phyloP scores from a whole-genome alignment of 2,797 vertebrate genomes.

The Myripristis jacobus region DNA sequence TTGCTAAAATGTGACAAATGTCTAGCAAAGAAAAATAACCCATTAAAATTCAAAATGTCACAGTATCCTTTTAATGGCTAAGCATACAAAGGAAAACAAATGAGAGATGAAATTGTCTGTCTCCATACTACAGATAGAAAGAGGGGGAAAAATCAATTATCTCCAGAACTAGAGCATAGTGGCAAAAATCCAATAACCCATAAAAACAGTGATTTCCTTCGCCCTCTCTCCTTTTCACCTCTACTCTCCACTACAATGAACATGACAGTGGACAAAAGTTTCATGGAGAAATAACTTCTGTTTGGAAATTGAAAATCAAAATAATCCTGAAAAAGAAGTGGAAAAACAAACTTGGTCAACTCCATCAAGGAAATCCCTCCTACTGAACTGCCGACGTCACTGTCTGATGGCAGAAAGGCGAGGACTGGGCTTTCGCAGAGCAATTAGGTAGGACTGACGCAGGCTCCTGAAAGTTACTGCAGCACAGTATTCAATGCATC shows the following conservation, averaged over 20 bases:
- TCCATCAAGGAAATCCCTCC: too few relatives aligned
- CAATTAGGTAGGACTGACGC: too few relatives aligned
- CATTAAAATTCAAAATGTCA: conserved; percentile 35
- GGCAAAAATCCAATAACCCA: conserved; percentile 41
- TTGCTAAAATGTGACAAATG: conserved; percentile 19
- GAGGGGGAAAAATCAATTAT: conserved; percentile 34
- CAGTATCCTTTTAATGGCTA: conserved; percentile 22
- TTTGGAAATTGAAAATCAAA: too few relatives aligned
- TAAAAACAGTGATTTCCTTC: conserved; percentile 31
- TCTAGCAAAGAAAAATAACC: conserved; percentile 15
- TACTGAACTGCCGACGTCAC: neutral
- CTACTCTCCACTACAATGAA: neutral
- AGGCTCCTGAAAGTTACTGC: too few relatives aligned
- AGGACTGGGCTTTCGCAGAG: neutral
- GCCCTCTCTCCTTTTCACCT: neutral
- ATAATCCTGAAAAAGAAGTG: too few relatives aligned
- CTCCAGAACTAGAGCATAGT: conserved; percentile 32
- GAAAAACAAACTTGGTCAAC: too few relatives aligned
- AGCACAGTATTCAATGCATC: too few relatives aligned
- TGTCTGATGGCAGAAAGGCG: neutral
- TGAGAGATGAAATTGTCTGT: conserved; percentile 34
- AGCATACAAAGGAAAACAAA: conserved; percentile 14
- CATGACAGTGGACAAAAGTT: too few relatives aligned
- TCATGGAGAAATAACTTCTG: too few relatives aligned
- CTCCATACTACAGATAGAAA: conserved; percentile 14